Conservation (phyloP, 2,888 invertebrate species). For the Troides aeacus region DNA sequence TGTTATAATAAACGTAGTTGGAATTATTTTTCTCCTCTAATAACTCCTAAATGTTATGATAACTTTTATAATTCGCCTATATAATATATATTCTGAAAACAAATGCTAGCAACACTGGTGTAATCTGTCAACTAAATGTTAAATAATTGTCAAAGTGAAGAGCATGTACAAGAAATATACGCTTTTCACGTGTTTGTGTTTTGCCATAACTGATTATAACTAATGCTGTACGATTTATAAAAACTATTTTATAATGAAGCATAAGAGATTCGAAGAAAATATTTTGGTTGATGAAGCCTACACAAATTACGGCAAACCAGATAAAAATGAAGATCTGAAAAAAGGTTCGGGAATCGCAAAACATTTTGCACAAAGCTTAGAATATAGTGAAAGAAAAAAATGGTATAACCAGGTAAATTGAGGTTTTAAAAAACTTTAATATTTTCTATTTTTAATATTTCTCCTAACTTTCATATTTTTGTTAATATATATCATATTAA, state of each 20-base stretch:
- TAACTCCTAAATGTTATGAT: no score
- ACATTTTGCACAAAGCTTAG: constrained; percentile 72
- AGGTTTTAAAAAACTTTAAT: no score
- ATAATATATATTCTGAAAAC: no score
- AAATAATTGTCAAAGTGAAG: constrained; percentile 9
- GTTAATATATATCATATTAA: no score
- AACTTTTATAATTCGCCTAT: no score
- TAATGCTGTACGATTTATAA: constrained; percentile 5
- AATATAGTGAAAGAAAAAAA: constrained; percentile 78
- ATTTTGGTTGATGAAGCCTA: constrained; percentile 74
- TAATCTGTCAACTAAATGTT: background rate
- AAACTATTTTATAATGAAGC: constrained; percentile 57
- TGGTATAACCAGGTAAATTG: constrained; percentile 82
- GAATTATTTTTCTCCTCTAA: no score
- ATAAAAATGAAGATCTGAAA: constrained; percentile 71
- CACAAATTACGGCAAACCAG: constrained; percentile 64
- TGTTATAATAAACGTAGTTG: no score
- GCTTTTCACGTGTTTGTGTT: constrained; percentile 33
- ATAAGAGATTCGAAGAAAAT: constrained; percentile 75
- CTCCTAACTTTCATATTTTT: no score
- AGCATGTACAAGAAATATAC: constrained; percentile 8
- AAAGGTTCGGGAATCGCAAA: constrained; percentile 71
- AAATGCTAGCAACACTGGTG: no score
- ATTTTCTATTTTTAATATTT: no score
- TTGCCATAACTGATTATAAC: constrained; percentile 13